Evolutionary conservation across 2,797 vertebrate species (phyloP).

Genomic region (Hozukius guyotensis): DNA sequence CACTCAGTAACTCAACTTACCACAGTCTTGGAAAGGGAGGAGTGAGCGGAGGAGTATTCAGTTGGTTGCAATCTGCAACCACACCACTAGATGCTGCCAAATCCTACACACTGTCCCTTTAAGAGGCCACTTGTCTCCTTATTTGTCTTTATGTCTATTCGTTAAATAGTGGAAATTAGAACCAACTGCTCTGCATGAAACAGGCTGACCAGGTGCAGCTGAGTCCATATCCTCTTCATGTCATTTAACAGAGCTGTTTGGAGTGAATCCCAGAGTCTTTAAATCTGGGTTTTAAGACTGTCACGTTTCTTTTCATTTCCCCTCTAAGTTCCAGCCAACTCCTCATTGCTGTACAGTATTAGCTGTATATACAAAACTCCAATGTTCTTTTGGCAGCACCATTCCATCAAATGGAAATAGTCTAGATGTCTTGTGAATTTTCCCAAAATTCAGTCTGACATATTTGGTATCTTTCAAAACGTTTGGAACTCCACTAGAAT

Average conservation of each 20-base stretch:
- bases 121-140: background rate
- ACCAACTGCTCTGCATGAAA: background rate
- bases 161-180: background rate
- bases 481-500: background rate
- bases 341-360: background rate
- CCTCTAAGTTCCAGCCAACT: background rate
- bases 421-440: background rate
- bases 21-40: too few relatives aligned
- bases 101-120: too few relatives aligned
- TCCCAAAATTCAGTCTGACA: background rate
- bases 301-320: background rate
- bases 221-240: background rate
- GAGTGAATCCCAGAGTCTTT: background rate
- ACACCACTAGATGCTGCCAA: too few relatives aligned
- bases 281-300: background rate
- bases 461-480: background rate
- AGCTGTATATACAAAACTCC: background rate
- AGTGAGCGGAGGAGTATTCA: too few relatives aligned
- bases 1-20: too few relatives aligned
- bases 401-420: background rate
- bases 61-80: too few relatives aligned
- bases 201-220: background rate
- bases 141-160: constrained; percentile 3
- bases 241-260: background rate
- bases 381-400: background rate